Evolutionary conservation across 1,140 invertebrate species (phyloP), one percentile per base, ranked within the genome.

Genomic region (Tachypleus tridentatus): DNA sequence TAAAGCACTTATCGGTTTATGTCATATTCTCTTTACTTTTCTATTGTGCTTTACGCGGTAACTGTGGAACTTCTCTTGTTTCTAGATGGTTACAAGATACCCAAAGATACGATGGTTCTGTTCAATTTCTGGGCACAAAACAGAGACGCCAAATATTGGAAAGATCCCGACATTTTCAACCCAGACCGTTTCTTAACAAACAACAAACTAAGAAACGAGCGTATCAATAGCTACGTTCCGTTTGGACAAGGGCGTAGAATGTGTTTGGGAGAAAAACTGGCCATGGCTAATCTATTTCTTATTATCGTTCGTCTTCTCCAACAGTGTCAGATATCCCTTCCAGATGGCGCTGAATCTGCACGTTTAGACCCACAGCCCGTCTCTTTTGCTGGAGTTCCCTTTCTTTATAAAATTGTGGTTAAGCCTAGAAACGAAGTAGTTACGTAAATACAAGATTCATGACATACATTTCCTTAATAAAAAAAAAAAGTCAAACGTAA

Each of bases 81-180:
- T 8, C 53, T 71, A 57, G 9, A 51, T 10, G 67, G 63, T 10
- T 63, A 65, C 58, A 49, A 61, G 29, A 70, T 71, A 60, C 68
- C 70, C 2, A 69, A 70, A 51, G 65, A 64, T 9, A 64, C 65
- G 0, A 79, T 83, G 50, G 70, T 91, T 9, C 75, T 91, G 61
- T 76, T 85, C 1, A 85, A 86, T 70, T 73, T 85, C n/a, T 82
- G 85, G 74, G 83, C 85, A 49, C 76, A 85, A 1, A 83, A 88
- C 70, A 84, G 85, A 70, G 86, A 89, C 70, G 76, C 79, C 9
- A 76, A 80, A 0, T 69, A 82, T 0, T 91, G 87, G 83, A 79
- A 80, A 0, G 82, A 89, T 71, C 87, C 88, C 0, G 78, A 86
- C 54, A 76, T 78, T 11, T 90, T 88, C 69, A 76, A 81, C 3